Evolutionary conservation across 2,888 invertebrate species (phyloP).

Genomic region (Melinaea menophilus): DNA sequence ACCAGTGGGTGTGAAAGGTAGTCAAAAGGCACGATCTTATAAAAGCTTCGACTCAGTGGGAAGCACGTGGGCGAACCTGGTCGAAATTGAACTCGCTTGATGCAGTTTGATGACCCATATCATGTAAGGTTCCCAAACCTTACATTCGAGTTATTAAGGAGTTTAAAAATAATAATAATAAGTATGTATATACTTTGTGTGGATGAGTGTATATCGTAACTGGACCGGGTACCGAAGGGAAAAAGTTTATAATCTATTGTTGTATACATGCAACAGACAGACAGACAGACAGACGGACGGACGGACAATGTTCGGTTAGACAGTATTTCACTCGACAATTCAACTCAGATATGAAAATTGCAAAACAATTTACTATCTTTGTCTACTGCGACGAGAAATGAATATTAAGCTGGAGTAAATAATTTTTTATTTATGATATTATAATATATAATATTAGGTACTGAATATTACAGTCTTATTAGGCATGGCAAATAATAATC

Average conservation of each 20-base stretch:
- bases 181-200: too few relatives aligned
- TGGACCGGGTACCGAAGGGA: too few relatives aligned
- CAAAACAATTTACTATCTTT: background rate
- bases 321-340: background rate
- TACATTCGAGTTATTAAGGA: background rate
- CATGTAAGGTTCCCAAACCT: constrained; percentile 13
- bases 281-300: too few relatives aligned
- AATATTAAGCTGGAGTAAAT: background rate
- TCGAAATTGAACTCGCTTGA: constrained; percentile 26
- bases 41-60: constrained; percentile 25
- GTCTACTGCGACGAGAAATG: background rate
- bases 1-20: constrained; percentile 19
- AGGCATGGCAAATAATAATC: too few relatives aligned
- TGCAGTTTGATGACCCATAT: constrained; percentile 35
- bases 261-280: too few relatives aligned
- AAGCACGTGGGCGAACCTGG: constrained; percentile 31
- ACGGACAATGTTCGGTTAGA: background rate
- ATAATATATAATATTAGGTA: too few relatives aligned
- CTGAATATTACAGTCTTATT: too few relatives aligned
- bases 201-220: too few relatives aligned
- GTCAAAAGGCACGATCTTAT: constrained; percentile 22
- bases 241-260: too few relatives aligned
- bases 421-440: background rate
- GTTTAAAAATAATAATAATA: background rate
- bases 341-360: background rate